These are phyloP conservation scores for Chondrosia reniformis DNA, from an alignment of 37 sponge, comb jelly and placozoan genomes.

Conservation along the genomic window DNA sequence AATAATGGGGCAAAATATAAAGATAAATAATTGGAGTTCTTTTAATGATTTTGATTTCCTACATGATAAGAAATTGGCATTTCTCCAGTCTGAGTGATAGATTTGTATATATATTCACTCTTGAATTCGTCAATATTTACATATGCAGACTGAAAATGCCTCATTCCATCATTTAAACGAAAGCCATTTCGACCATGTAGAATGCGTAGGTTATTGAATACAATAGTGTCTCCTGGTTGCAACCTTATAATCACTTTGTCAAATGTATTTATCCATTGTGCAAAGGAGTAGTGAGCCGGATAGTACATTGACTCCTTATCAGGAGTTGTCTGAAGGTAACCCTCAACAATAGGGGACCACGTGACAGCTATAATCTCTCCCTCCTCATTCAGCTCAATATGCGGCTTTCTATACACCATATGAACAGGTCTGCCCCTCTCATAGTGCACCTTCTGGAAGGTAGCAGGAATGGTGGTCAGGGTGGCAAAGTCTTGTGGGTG, in stretches of 20 bases:
- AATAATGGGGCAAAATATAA: no score
- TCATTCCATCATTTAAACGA: constrained; percentile 39
- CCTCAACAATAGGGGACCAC: constrained; percentile 59
- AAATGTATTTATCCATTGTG: constrained; percentile 14
- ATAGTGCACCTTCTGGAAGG: constrained; percentile 70
- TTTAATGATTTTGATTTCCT: no score
- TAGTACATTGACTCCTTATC: constrained; percentile 36
- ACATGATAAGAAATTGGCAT: no score
- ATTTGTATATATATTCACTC: constrained; percentile 38
- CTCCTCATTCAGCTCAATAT: constrained; percentile 31
- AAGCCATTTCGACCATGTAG: constrained; percentile 53
- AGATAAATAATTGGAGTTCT: no score
- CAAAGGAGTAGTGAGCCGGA: constrained; percentile 37
- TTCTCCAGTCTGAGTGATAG: not conserved
- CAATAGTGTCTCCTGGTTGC: constrained; percentile 46
- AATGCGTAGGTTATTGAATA: constrained; percentile 58
- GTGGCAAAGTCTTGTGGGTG: constrained; percentile 46
- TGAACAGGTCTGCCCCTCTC: constrained; percentile 39
- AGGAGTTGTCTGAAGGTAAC: constrained; percentile 30
- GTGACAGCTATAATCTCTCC: constrained; percentile 36
- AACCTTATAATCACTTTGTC: constrained; percentile 14
- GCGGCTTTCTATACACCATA: constrained; percentile 47
- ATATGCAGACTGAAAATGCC: constrained; percentile 52
- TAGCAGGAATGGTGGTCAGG: constrained; percentile 58
- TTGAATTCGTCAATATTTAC: constrained; percentile 72